phyloP scores from a whole-genome alignment of 1,140 invertebrate genomes.

The Musca domestica region DNA sequence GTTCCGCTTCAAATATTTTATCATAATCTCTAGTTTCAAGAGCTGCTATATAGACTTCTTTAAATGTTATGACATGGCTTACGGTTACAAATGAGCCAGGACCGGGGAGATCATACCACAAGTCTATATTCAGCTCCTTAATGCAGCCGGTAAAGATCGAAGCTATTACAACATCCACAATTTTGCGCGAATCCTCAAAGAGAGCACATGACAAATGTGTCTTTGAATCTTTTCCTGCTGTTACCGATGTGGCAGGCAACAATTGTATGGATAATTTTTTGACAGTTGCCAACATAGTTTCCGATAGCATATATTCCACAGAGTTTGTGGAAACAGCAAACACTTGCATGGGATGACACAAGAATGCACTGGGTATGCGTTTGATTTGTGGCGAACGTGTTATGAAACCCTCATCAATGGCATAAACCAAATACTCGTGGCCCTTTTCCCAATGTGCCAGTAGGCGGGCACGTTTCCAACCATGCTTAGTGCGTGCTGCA shows the following conservation, averaged over 20 bases:
- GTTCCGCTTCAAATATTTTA: neutral
- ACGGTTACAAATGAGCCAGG: neutral
- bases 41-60: slow-evolving; percentile 6
- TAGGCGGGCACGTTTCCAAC: slow-evolving; percentile 15
- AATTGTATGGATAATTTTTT: slow-evolving; percentile 1
- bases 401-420: slow-evolving; percentile 15
- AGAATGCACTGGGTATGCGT: slow-evolving; percentile 2
- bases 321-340: slow-evolving; percentile 15
- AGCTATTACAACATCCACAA: slow-evolving; percentile 2
- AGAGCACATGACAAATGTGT: slow-evolving; percentile 7
- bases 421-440: slow-evolving; percentile 13
- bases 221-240: neutral
- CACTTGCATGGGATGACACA: neutral
- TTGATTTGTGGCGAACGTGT: slow-evolving; percentile 12
- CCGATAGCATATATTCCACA: neutral
- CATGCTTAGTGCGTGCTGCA: neutral
- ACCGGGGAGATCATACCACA: slow-evolving; percentile 3
- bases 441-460: neutral
- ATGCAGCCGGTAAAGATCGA: neutral
- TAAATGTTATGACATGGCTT: neutral
- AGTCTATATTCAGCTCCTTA: neutral
- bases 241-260: neutral
- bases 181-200: neutral
- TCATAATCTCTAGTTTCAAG: slow-evolving; percentile 1
- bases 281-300: neutral